Evolutionary conservation across 1,140 invertebrate genomes (phyloP).

Genomic region (Drosophila mojavensis): DNA sequence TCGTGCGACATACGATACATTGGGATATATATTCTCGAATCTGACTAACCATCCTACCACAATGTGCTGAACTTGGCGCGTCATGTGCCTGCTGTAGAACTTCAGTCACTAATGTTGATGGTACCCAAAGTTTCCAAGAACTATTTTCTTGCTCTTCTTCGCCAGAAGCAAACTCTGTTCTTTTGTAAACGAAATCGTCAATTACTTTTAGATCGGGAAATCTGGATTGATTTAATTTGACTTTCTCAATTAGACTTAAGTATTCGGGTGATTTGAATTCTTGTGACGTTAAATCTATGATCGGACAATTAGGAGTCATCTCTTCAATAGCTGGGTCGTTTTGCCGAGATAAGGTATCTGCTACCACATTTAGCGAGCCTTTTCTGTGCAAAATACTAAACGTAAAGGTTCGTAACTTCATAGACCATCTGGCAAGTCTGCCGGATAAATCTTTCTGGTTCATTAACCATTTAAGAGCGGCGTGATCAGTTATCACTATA

Average conservation of each 20-base stretch:
- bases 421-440: neutral
- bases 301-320: neutral
- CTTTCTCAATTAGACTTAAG: neutral
- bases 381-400: neutral
- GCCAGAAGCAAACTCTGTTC: too few relatives aligned
- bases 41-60: slow-evolving; percentile 7
- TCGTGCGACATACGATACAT: neutral
- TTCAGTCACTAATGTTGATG: too few relatives aligned
- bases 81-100: too few relatives aligned
- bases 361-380: neutral
- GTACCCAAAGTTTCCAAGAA: too few relatives aligned
- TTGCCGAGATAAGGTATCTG: neutral
- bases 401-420: neutral
- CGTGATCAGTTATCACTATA: slow-evolving; percentile 39
- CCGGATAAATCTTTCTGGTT: slow-evolving; percentile 26
- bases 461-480: slow-evolving; percentile 33
- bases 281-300: neutral
- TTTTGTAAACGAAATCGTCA: too few relatives aligned
- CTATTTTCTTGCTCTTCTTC: too few relatives aligned
- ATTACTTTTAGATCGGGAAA: too few relatives aligned
- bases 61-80: neutral
- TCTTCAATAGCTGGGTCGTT: neutral
- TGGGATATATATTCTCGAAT: neutral
- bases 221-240: too few relatives aligned
- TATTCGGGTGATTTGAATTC: neutral